Evolutionary conservation across 1,140 invertebrate genomes (phyloP).

Genomic region (Ruditapes philippinarum): DNA sequence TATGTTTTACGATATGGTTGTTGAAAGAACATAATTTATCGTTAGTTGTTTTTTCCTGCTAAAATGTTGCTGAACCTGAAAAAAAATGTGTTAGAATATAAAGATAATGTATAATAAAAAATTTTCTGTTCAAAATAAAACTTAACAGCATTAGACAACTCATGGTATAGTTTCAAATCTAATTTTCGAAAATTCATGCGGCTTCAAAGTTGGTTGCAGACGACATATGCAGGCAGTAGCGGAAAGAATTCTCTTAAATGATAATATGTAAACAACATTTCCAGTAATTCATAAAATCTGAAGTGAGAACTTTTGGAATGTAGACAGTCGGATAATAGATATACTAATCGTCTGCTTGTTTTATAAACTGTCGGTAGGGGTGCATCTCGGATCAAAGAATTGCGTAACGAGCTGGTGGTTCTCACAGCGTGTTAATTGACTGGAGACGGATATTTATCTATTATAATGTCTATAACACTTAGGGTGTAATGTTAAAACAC

Average conservation of each 20-base stretch:
- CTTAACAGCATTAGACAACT: no score
- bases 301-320: neutral
- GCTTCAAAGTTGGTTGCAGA: neutral
- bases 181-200: no score
- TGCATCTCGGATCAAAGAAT: neutral
- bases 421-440: neutral
- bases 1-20: no score
- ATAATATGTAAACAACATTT: neutral
- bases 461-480: constrained; percentile 13
- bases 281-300: neutral
- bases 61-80: no score
- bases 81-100: no score
- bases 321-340: constrained; percentile 1
- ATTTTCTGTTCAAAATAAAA: no score
- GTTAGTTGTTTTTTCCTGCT: no score
- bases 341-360: neutral
- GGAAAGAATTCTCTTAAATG: neutral
- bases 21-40: no score
- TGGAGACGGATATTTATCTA: neutral
- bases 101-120: no score
- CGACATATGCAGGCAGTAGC: no score
- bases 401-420: neutral
- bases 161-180: no score
- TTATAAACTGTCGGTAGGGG: neutral
- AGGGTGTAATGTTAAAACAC: constrained; percentile 16